Evolutionary conservation across 2,888 invertebrate genomes (phyloP).

Genomic region (Andrena bucephala): DNA sequence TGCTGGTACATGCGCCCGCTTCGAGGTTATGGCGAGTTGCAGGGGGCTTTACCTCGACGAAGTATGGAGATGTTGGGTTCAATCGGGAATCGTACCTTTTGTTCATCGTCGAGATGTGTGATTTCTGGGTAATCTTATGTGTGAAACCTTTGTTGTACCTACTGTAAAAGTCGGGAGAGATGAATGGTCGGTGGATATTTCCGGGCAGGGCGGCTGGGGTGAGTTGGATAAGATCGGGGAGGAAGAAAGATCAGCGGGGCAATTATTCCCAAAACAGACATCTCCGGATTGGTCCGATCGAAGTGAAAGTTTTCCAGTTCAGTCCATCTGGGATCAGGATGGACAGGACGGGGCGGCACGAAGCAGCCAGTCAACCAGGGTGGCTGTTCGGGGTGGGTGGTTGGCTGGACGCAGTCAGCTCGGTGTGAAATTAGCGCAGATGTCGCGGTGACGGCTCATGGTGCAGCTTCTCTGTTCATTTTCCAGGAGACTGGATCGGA

Average conservation of each 20-base stretch:
- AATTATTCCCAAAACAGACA: constrained; percentile 50
- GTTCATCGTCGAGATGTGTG: no score
- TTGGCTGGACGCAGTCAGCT: constrained; percentile 77
- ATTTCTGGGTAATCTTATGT: no score
- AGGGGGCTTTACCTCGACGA: no score
- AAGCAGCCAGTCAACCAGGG: constrained; percentile 75
- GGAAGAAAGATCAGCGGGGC: constrained; percentile 75
- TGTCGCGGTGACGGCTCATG: constrained; percentile 83
- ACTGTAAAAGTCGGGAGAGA: neutral
- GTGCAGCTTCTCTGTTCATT: constrained; percentile 83
- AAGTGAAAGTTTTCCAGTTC: constrained; percentile 65
- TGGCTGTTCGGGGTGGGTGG: constrained; percentile 64
- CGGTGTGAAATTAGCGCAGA: constrained; percentile 85
- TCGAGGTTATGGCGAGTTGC: neutral
- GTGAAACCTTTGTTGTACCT: no score
- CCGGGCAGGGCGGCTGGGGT: neutral
- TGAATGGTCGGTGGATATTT: neutral
- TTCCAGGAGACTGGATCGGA: constrained; percentile 84
- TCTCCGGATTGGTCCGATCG: constrained; percentile 52
- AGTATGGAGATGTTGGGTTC: no score
- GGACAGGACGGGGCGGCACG: constrained; percentile 53
- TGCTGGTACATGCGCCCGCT: constrained; percentile 8
- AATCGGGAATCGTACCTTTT: no score
- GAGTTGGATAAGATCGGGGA: neutral
- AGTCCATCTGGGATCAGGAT: constrained; percentile 61